Evolutionary conservation across 1,140 invertebrate genomes (phyloP), one percentile per base, ranked within the genome.

Genomic region (Eumeta japonica): DNA sequence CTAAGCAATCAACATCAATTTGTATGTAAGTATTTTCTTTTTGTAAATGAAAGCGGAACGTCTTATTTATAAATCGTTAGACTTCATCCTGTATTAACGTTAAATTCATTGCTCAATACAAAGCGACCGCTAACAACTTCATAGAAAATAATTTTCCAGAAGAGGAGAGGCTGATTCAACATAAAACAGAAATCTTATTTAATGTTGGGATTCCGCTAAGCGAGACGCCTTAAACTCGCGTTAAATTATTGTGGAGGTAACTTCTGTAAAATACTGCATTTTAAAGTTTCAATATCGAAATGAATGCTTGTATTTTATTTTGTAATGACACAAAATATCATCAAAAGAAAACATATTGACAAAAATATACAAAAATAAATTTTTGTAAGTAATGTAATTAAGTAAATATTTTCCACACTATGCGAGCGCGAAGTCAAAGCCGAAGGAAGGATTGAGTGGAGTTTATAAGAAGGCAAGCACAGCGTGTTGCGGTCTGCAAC

Each of bases 131-230:
- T n/a, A n/a, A n/a, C n/a, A n/a, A n/a, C n/a, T 46, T 46, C 27
- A 42, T 43, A 43, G 45, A 36, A 38, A 56, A 48, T 50, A 50
- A 50, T 56, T 48, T 41, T 35, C 15, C 17, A 39, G 37, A 39
- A 45, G 37, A 37, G 28, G 43, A 37, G 43, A 40, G 37, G 52
- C 55, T 53, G 52, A 57, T 49, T 53, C 53, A 52, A 52, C 50
- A 43, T 51, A 52, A 54, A 59, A 56, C 49, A 46, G 48, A 50
- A 60, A 57, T 59, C 45, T 62, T 58, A 59, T 62, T 62, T 62
- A 59, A 59, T 52, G 44, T 49, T 47, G 50, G 38, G 46, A 24
- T 50, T 46, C 41, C 46, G 39, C 47, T 44, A 46, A 46, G 39
- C 36, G 50, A 45, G 24, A 46, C 47, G 38, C 54, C 46, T 58